Evolutionary conservation across 2,888 invertebrate species (phyloP).

Genomic region (Enchytraeus crypticus): DNA sequence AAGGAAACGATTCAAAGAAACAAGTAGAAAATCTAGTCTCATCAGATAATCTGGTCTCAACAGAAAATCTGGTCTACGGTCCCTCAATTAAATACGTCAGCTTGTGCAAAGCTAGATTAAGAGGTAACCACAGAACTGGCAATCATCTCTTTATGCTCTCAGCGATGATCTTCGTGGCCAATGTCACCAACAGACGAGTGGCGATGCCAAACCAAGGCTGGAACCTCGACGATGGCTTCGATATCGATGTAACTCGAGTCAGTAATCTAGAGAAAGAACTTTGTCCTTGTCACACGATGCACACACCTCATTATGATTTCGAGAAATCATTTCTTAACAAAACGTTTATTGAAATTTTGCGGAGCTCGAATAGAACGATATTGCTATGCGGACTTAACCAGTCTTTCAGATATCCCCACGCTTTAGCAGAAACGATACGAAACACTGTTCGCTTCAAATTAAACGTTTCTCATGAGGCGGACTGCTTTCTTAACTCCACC

Average conservation of each 20-base stretch:
- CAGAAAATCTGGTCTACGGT: too few species aligned
- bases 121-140: constrained; percentile 26
- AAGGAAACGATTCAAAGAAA: too few species aligned
- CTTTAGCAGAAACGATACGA: constrained; percentile 26
- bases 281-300: neutral
- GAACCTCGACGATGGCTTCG: constrained; percentile 26
- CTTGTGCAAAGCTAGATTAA: neutral
- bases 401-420: constrained; percentile 34
- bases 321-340: constrained; percentile 1
- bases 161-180: constrained; percentile 30
- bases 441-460: constrained; percentile 29
- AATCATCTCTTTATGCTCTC: constrained; percentile 37
- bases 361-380: neutral
- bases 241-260: constrained; percentile 9
- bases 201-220: constrained; percentile 31
- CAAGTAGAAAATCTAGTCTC: too few species aligned
- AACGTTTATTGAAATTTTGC: neutral
- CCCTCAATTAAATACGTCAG: constrained; percentile 9
- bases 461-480: neutral
- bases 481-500: neutral
- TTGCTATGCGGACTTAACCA: constrained; percentile 32
- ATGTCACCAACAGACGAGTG: constrained; percentile 25
- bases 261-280: constrained; percentile 3
- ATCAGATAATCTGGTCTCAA: too few species aligned
- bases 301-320: constrained; percentile 8